Evolutionary conservation across 2,888 invertebrate genomes (phyloP), one percentile per base, ranked within the genome.

Genomic region (Priocnemis perturbator): DNA sequence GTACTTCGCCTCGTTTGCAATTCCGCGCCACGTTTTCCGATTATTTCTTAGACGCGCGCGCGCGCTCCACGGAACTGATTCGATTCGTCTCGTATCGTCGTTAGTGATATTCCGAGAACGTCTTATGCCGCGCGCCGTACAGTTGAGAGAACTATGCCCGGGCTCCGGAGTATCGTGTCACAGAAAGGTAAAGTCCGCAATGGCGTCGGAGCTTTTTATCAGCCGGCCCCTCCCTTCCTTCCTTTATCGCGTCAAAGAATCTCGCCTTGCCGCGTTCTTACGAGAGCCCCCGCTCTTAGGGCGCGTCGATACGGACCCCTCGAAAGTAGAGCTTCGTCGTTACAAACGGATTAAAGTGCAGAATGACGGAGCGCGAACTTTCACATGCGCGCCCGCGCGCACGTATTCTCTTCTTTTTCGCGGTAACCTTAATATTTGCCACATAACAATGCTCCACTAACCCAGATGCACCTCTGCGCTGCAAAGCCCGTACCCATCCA

Each of bases 381-480:
- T 63, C 63, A 50, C 63, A 37, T 71, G 57, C 21, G 57, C 48
- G 45, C 61, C n/a, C n/a, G n/a, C 44, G 19, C n/a, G 17, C 50
- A n/a, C 47, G 23, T 60, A 56, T 57, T 55, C 45, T 20, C 17
- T 45, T 60, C 59, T 53, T 60, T 60, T 69, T 64, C 68, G 48
- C 59, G 60, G 69, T 26, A 60, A 69, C 60, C 60, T 67, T 73
- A 79, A 76, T 73, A 73, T 71, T 72, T 60, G n/a, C 37, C 55
- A 23, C 55, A 58, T 55, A 67, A 73, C 70, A 74, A 74, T 65
- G 70, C 50, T 70, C 74, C 74, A 70, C 67, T 74, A 20, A 70
- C 74, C 74, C 19, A 65, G 60, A 74, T 74, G 60, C 53, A 9
- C 47, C 26, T 56, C 26, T 9, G 15, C 23, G 53, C 14, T 23